Conservation (phyloP, 2,888 invertebrate species). For the Drosophila emarginata region DNA sequence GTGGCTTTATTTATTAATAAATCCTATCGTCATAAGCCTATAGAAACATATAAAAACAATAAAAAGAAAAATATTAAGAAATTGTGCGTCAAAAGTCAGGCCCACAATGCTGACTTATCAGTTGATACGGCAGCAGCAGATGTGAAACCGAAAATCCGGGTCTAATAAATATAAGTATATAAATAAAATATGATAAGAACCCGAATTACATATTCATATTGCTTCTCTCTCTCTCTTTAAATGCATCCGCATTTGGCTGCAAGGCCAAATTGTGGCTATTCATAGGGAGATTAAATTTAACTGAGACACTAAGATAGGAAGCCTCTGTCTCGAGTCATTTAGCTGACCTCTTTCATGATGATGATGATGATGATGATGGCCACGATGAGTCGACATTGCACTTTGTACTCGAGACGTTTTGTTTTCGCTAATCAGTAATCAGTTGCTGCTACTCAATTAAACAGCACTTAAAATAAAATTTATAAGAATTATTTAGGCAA, state of each 20-base stretch:
- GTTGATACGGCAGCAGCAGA: constrained; percentile 2
- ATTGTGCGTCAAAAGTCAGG: constrained; percentile 14
- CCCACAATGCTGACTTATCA: constrained; percentile 6
- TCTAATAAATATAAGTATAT: constrained; percentile 5
- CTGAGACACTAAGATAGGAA: neutral
- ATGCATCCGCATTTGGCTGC: constrained; percentile 13
- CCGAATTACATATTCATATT: neutral
- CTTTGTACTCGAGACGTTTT: neutral
- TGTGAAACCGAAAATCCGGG: constrained; percentile 11
- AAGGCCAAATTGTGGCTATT: neutral
- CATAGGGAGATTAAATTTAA: neutral
- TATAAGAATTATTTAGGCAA: neutral
- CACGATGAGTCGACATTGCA: neutral
- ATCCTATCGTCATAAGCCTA: neutral
- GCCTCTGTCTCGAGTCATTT: neutral
- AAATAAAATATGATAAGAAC: constrained; percentile 1
- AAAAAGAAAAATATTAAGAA: neutral
- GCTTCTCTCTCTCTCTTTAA: neutral
- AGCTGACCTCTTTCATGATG: neutral
- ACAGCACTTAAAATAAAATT: constrained; percentile 11
- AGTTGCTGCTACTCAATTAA: constrained; percentile 4
- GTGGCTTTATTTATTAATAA: neutral
- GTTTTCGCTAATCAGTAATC: neutral
- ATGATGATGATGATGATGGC: neutral
- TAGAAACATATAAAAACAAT: neutral